phyloP scores from a whole-genome alignment of 92 coral and sea anemone species.

The Palythoa caribaeorum region DNA sequence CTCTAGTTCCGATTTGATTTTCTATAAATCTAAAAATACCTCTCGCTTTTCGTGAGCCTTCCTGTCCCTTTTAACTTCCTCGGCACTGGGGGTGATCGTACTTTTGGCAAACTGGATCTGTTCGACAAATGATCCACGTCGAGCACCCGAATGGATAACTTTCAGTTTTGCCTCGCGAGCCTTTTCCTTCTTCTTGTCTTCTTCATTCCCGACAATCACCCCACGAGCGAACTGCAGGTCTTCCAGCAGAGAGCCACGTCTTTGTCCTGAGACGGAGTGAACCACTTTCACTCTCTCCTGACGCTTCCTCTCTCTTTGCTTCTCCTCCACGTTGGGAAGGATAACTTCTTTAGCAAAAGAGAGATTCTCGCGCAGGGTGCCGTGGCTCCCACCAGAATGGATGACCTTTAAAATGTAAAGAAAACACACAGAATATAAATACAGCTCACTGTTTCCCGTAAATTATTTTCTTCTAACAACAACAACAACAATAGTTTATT shows the following conservation, averaged over 20 bases:
- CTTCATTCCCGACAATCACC: slow-evolving; percentile 12
- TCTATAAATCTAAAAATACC: background rate
- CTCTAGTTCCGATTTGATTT: too few relatives aligned
- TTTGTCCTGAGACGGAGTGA: background rate
- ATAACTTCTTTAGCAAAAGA: slow-evolving; percentile 9
- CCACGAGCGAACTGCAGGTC: slow-evolving; percentile 16
- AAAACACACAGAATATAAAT: too few relatives aligned
- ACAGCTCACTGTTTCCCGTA: too few relatives aligned
- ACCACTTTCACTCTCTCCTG: slow-evolving; percentile 24
- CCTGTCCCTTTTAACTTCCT: background rate
- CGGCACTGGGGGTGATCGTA: slow-evolving; percentile 15
- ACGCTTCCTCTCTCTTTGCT: background rate
- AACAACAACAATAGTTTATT: too few relatives aligned
- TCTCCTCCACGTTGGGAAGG: background rate
- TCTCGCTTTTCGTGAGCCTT: slow-evolving; percentile 9
- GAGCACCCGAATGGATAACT: slow-evolving; percentile 8
- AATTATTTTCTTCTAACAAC: too few relatives aligned
- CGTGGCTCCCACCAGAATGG: slow-evolving; percentile 3
- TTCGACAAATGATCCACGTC: slow-evolving; percentile 21
- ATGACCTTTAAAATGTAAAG: background rate
- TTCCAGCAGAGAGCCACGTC: slow-evolving; percentile 5
- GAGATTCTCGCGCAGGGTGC: background rate
- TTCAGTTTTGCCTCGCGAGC: slow-evolving; percentile 8
- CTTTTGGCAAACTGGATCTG: slow-evolving; percentile 10
- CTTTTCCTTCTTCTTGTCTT: background rate